A percentile compares a stretch with the other conserved stretches of the same genome.
Conservation (phyloP, 2,113 vertebrate species). For the Dromaius novaehollandiae region DNA sequence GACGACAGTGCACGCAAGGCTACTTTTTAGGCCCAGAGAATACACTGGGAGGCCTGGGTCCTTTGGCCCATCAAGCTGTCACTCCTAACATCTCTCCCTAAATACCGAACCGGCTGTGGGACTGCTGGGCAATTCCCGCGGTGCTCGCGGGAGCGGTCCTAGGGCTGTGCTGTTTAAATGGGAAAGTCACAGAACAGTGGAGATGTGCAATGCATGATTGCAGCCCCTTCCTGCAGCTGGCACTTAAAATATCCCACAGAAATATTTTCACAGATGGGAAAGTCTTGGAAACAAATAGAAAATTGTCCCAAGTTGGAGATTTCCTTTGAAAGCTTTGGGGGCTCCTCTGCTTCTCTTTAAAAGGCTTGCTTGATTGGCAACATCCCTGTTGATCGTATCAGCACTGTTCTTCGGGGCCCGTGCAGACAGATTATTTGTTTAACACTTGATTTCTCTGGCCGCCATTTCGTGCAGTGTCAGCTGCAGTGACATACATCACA, state of each 20-base stretch:
- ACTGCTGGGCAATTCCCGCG: background rate
- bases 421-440: background rate
- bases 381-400: accelerated
- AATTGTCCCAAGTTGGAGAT: background rate
- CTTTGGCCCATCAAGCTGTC: background rate
- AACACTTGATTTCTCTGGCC: background rate
- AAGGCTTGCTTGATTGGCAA: background rate
- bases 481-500: background rate
- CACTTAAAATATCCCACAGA: slow-evolving; percentile 9
- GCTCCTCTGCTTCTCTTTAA: background rate
- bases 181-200: slow-evolving; percentile 25
- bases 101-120: background rate
- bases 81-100: background rate
- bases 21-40: background rate
- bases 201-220: slow-evolving; percentile 7
- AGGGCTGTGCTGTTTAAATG: slow-evolving; percentile 11
- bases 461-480: background rate
- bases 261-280: slow-evolving; percentile 36
- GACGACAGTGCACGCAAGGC: too few species aligned
- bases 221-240: background rate
- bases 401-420: background rate
- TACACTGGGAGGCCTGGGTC: background rate
- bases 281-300: slow-evolving; percentile 34
- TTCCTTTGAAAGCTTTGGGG: slow-evolving; percentile 7
- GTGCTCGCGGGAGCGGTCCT: background rate